Evolutionary conservation across 2,797 vertebrate species (phyloP).

Genomic region (Eospalax fontanierii): DNA sequence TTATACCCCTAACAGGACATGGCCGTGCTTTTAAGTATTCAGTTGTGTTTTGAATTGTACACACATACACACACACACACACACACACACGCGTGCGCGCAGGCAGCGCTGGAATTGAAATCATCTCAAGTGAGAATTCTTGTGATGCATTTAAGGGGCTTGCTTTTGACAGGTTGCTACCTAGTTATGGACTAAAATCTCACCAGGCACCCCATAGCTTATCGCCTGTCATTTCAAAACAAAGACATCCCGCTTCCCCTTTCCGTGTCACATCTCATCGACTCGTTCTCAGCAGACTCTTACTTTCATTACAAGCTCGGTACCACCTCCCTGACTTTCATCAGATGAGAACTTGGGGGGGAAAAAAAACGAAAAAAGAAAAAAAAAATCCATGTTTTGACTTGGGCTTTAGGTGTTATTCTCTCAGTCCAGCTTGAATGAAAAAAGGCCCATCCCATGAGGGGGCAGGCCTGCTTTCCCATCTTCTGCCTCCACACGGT

Average conservation of each 20-base stretch:
- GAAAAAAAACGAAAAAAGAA: background rate
- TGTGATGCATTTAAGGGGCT: conserved; percentile 83
- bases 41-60: conserved; percentile 74
- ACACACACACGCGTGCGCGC: conserved; percentile 72
- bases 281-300: conserved; percentile 80
- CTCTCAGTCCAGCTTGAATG: conserved; percentile 84
- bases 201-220: conserved; percentile 83
- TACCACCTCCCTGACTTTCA: conserved; percentile 83
- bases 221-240: conserved; percentile 85
- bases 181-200: conserved; percentile 85
- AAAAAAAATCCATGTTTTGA: conserved; percentile 81
- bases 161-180: conserved; percentile 86
- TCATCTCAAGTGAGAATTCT: conserved; percentile 87
- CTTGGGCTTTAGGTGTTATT: conserved; percentile 84
- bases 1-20: conserved; percentile 55
- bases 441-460: conserved; percentile 60
- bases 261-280: conserved; percentile 81
- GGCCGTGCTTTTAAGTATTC: conserved; percentile 56
- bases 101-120: conserved; percentile 79
- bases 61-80: conserved; percentile 63
- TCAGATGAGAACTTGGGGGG: conserved; percentile 79
- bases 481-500: conserved; percentile 68
- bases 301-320: conserved; percentile 75
- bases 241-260: conserved; percentile 83
- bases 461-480: conserved; percentile 71